phyloP scores from a whole-genome alignment of 2,797 vertebrate species.

The Nannoperca australis region DNA sequence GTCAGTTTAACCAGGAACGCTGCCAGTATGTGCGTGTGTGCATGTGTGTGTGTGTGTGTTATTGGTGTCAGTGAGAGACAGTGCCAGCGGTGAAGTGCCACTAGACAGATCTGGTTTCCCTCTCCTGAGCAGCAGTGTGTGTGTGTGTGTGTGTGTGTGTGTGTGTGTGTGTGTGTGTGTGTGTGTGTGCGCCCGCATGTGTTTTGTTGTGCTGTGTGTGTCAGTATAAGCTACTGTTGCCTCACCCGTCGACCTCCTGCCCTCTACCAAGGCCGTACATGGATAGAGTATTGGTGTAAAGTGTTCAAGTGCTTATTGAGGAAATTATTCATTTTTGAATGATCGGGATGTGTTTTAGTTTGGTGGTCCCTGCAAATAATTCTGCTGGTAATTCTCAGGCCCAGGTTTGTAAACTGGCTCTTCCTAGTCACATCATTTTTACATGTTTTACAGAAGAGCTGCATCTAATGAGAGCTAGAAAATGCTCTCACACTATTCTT shows the following conservation, averaged over 20 bases:
- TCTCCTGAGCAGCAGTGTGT: slow-evolving; percentile 45
- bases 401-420: background rate
- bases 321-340: background rate
- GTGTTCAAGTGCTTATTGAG: background rate
- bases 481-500: too few species aligned
- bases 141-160: slow-evolving; percentile 26
- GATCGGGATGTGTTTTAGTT: background rate
- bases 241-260: slow-evolving; percentile 40
- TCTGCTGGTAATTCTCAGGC: background rate
- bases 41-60: slow-evolving; percentile 40
- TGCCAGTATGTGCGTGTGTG: slow-evolving; percentile 63
- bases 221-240: slow-evolving; percentile 20
- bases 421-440: background rate
- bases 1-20: slow-evolving; percentile 69
- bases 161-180: background rate
- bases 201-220: slow-evolving; percentile 9
- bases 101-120: slow-evolving; percentile 74
- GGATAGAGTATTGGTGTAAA: background rate
- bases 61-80: slow-evolving; percentile 63
- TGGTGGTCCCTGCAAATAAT: background rate
- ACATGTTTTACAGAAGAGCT: too few species aligned
- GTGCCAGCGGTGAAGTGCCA: slow-evolving; percentile 70
- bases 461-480: too few species aligned
- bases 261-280: slow-evolving; percentile 18
- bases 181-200: slow-evolving; percentile 2